Conservation (phyloP, 1,140 invertebrate species). For the Leptoteleia sp. region DNA sequence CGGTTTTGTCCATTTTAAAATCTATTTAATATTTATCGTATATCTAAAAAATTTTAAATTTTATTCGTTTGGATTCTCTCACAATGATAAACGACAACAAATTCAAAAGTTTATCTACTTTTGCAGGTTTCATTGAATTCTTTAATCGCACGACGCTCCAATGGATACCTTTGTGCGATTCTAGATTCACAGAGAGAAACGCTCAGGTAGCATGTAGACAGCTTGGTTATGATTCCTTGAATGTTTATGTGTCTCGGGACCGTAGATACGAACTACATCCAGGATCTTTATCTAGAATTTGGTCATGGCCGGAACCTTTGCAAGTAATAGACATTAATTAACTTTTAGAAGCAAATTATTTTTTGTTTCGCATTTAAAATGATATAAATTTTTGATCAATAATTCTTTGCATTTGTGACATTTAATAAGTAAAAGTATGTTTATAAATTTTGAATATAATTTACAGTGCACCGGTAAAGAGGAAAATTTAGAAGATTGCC, state of each 20-base stretch:
- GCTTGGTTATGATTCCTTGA: constrained; percentile 93
- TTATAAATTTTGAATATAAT: constrained; percentile 12
- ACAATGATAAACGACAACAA: too few species aligned
- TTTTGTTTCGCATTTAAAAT: neutral
- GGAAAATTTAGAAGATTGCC: constrained; percentile 90
- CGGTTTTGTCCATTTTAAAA: too few species aligned
- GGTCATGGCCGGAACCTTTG: constrained; percentile 97
- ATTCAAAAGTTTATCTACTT: too few species aligned
- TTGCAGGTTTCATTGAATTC: constrained; percentile 91
- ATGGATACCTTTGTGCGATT: constrained; percentile 98
- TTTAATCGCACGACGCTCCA: constrained; percentile 97
- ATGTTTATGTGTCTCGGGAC: constrained; percentile 92
- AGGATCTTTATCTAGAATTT: constrained; percentile 90
- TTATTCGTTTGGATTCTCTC: too few species aligned
- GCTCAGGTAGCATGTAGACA: constrained; percentile 97
- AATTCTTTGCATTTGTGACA: too few species aligned
- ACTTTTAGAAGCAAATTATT: constrained; percentile 44
- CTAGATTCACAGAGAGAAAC: constrained; percentile 95
- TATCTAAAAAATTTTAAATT: neutral
- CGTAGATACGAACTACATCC: constrained; percentile 91
- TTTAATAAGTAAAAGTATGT: too few species aligned
- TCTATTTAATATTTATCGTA: too few species aligned
- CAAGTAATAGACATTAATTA: too few species aligned
- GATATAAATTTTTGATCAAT: neutral
- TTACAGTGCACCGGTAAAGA: constrained; percentile 92